These are phyloP conservation scores for Myotis brandtii DNA, from an alignment of 2,113 vertebrate species.

Conservation along the genomic window DNA sequence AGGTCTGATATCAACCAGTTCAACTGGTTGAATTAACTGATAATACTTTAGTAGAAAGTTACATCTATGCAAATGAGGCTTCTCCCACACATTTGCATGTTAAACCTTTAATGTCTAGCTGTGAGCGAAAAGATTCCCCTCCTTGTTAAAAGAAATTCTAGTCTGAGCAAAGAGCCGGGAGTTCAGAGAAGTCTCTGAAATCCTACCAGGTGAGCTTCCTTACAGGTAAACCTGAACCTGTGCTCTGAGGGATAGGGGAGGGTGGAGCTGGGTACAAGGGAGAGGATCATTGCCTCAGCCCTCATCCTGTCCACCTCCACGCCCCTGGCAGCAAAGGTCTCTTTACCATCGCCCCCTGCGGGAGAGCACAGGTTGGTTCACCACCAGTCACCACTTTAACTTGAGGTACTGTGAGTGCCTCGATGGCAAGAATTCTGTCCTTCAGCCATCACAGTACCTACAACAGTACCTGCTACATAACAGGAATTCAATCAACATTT, in stretches of 20 bases:
- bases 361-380: background rate
- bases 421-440: background rate
- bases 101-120: background rate
- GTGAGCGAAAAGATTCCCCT: background rate
- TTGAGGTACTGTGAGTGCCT: background rate
- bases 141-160: background rate
- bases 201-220: background rate
- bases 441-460: background rate
- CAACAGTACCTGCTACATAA: rapidly evolving
- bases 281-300: rapidly evolving
- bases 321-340: background rate
- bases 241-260: background rate
- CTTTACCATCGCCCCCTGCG: rapidly evolving
- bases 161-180: background rate
- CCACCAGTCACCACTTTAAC: background rate
- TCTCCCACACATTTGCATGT: background rate
- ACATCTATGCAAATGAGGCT: background rate
- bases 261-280: no score
- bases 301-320: rapidly evolving
- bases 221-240: background rate
- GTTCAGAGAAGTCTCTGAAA: background rate
- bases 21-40: background rate
- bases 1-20: background rate
- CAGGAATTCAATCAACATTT: background rate
- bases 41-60: background rate